Evolutionary conservation across 1,140 invertebrate genomes (phyloP).

Genomic region (Popillia japonica): DNA sequence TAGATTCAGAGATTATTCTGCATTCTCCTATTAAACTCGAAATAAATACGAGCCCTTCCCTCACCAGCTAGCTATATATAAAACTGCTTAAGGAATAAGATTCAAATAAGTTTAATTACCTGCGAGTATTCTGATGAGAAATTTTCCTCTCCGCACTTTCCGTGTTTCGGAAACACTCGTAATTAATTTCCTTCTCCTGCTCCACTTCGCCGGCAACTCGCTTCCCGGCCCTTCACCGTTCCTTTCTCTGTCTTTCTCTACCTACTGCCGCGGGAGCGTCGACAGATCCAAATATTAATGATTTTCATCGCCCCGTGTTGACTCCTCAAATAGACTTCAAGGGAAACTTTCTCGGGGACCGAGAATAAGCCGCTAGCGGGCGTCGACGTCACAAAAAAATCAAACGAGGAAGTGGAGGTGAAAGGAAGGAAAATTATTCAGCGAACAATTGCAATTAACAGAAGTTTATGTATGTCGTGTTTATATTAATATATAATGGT

Average conservation of each 20-base stretch:
- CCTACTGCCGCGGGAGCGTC: background rate
- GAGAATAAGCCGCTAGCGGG: background rate
- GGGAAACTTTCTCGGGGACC: background rate
- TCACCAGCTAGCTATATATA: background rate
- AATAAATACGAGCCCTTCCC: background rate
- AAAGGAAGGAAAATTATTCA: background rate
- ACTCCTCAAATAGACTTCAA: slow-evolving; percentile 26
- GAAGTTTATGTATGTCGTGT: slow-evolving; percentile 10
- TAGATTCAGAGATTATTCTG: too few relatives aligned
- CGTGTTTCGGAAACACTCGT: slow-evolving; percentile 30
- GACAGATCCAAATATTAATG: slow-evolving; percentile 31
- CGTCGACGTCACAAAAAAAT: slow-evolving; percentile 3
- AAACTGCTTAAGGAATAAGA: slow-evolving; percentile 9
- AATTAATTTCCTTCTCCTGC: slow-evolving; percentile 11
- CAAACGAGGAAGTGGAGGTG: too few relatives aligned
- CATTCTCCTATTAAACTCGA: background rate
- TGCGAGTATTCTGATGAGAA: slow-evolving; percentile 31
- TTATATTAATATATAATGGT: background rate
- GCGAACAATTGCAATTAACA: background rate
- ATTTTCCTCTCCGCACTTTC: slow-evolving; percentile 26
- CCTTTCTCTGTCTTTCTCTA: background rate
- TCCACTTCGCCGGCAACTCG: background rate
- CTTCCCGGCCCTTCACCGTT: background rate
- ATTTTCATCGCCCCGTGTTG: slow-evolving; percentile 28
- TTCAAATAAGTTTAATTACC: slow-evolving; percentile 27